Evolutionary conservation across 2,113 vertebrate species (phyloP), one percentile per base, ranked within the genome.

Genomic region (Lophotis ruficrista): DNA sequence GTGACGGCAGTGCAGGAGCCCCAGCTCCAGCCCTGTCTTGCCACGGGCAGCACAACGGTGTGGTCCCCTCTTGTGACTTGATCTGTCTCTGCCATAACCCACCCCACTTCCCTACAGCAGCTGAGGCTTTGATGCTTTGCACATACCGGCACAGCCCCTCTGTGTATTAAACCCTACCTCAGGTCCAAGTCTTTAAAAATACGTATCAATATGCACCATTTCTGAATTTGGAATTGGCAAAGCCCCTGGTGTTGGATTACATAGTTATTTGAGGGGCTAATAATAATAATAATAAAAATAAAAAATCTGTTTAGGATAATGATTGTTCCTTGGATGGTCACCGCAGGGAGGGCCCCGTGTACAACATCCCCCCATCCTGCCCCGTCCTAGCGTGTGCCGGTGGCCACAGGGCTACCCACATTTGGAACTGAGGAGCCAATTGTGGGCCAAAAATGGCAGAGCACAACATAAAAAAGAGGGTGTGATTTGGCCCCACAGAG

Each of bases 381-480:
- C 43, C 35, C 2, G 2, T 73, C 35, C 56, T 48, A 38, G 33
- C 0, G 0, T 27, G 10, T 60, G 51, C 68, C 62, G 65, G 41
- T 62, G 58, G 60, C 88, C 3, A 0, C 3, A 3, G 60, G 12
- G 31, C 38, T 68, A 80, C 57, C 77, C 60, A 35, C 79, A 18
- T 81, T 90, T 71, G 85, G 81, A 89, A 70, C 61, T 8, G 4
- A 79, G 81, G 69, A 93, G 89, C 65, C 82, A 95, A 31, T 62
- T 64, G 78, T 83, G 84, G 65, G 76, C 79, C 77, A 92, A 79
- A 94, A 95, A 76, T 72, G 92, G 95, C 92, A 94, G 91, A 95
- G 87, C 20, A 0, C 6, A 23, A 79, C 43, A 69, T 82, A 87
- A 94, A 94, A 96, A 85, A 62, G 23, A 82, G 83, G 66, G 96